A percentile compares a stretch with the other conserved stretches of the same genome.
phyloP scores from a whole-genome alignment of 1,140 invertebrate species.

The Drosophila nikananu region DNA sequence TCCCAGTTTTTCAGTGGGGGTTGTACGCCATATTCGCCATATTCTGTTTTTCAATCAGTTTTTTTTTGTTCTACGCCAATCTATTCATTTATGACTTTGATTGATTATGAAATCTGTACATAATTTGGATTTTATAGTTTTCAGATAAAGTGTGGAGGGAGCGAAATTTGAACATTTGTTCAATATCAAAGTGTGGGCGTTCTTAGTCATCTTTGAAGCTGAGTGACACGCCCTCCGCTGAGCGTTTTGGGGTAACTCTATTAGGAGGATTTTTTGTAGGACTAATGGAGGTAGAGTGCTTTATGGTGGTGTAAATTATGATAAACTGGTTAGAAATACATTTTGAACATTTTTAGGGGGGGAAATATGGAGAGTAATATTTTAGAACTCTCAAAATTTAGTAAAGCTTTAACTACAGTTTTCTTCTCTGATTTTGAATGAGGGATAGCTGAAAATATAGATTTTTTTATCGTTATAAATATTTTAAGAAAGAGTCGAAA shows the following conservation, averaged over 20 bases:
- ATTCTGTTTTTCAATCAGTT: conserved; percentile 34
- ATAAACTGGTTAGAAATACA: not conserved
- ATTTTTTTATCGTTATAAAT: no score
- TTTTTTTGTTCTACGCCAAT: conserved; percentile 42
- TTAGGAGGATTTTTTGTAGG: conserved; percentile 13
- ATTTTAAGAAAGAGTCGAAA: no score
- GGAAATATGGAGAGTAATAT: not conserved
- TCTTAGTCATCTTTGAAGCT: conserved; percentile 23
- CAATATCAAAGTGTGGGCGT: conserved; percentile 63
- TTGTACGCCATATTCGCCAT: conserved; percentile 54
- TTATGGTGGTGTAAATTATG: not conserved
- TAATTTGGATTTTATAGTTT: conserved; percentile 62
- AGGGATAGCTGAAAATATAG: no score
- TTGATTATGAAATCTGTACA: conserved; percentile 77
- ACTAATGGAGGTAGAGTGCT: conserved; percentile 24
- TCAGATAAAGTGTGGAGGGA: conserved; percentile 26
- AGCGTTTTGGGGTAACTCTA: conserved; percentile 31
- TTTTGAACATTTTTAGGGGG: not conserved
- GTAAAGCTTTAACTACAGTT: not conserved
- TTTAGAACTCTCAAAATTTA: not conserved
- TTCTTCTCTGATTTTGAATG: no score
- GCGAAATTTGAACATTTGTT: conserved; percentile 73
- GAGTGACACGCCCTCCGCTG: conserved; percentile 26
- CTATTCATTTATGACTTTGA: conserved; percentile 82
- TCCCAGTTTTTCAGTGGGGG: conserved; percentile 32